Evolutionary conservation across 2,888 invertebrate genomes (phyloP), one percentile per base, ranked within the genome.

Genomic region (Troglohyphantes excavatus): DNA sequence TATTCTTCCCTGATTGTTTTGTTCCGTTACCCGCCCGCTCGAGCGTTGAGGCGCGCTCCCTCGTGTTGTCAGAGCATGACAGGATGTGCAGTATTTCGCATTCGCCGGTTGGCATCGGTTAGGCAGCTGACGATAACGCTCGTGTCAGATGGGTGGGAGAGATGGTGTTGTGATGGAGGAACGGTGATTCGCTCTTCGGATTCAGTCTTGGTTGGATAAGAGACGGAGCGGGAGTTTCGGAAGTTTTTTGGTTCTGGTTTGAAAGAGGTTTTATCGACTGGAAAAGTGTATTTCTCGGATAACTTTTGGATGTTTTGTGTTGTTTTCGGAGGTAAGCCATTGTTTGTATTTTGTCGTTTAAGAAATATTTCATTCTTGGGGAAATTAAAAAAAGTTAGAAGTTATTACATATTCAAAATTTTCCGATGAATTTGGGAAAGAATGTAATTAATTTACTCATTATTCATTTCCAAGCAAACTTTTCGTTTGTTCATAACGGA

Each of bases 51-150:
- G 75, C 84, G 73, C 86, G 86, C 78, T 86, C 86, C 70, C 67
- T 26, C 70, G 43, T 79, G 70, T 72, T 79, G 72, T 78, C 53
- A 39, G 86, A 86, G 79, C 79, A 86, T 79, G 86, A 78, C 86
- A 86, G 59, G 68, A 70, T 63, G 72, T 26, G 46, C 39, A 26
- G 72, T 43, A 46, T 23, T 76, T 61, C 33, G 59, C 13, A 68
- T 81, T 27, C 81, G 67, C 46, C 78, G 26, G 61, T 70, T 72
- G 46, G 46, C 46, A 46, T 11, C 43, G 9, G 73, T 39, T 39
- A 39, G 53, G 53, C 53, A 53, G 53, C 53, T 53, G 53, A 53
- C 53, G 53, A 53, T 17, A 53, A 53, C 53, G n/a, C 17, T 53
- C 53, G 9, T 39, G 39, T 2, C 39, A 39, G 39, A 39, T 39